Conservation (phyloP, 2,888 invertebrate species). For the Dynastes tityus region DNA sequence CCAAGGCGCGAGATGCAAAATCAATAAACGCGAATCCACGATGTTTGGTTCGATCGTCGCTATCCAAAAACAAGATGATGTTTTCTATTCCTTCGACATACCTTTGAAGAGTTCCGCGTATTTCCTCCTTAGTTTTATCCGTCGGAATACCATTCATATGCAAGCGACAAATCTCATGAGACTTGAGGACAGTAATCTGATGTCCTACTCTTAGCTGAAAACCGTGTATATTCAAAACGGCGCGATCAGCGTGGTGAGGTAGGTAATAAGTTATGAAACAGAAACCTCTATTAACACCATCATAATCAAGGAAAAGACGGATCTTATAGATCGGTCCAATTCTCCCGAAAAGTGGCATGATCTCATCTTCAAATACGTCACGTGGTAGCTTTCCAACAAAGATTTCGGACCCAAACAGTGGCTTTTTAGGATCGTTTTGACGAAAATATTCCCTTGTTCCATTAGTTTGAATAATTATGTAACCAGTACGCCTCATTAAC, state of each 20-base stretch:
- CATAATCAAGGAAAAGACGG: background rate
- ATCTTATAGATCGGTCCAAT: background rate
- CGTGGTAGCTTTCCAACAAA: background rate
- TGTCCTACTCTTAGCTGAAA: background rate
- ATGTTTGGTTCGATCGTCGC: background rate
- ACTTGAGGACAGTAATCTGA: background rate
- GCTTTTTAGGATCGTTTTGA: background rate
- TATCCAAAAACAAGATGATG: background rate
- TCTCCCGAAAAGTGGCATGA: background rate
- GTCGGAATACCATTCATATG: background rate
- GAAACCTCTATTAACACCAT: background rate
- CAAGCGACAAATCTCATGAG: background rate
- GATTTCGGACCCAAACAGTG: background rate
- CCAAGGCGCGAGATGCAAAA: background rate
- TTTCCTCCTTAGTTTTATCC: background rate
- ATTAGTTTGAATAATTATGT: slow-evolving; percentile 2
- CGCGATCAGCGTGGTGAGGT: background rate
- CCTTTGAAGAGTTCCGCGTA: background rate
- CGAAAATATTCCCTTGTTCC: background rate
- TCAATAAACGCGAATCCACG: background rate
- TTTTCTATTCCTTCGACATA: background rate
- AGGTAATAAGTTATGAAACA: background rate
- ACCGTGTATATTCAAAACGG: background rate
- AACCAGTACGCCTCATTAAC: background rate
- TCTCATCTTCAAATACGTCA: background rate